A percentile compares a stretch with the other conserved stretches of the same genome.
These are phyloP conservation scores for Alauda arvensis DNA, from an alignment of 2,797 vertebrate genomes.

Conservation along the genomic window DNA sequence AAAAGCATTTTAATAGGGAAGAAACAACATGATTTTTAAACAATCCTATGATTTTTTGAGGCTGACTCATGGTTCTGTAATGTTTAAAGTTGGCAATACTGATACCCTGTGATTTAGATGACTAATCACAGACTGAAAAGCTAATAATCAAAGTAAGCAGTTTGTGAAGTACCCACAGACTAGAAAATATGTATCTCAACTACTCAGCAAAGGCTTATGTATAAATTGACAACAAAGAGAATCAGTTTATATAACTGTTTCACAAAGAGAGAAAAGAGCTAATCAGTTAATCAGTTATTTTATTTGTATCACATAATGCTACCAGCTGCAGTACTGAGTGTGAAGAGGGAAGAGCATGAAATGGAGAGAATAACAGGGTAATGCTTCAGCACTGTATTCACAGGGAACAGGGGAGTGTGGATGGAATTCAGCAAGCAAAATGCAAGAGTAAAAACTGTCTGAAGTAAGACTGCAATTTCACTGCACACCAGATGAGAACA, in stretches of 20 bases:
- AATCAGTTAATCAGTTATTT: conserved; percentile 66
- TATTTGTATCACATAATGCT: conserved; percentile 53
- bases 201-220: conserved; percentile 54
- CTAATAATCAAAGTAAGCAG: conserved; percentile 66
- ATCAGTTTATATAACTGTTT: conserved; percentile 48
- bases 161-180: conserved; percentile 58
- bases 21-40: conserved; percentile 4
- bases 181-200: conserved; percentile 50
- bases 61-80: conserved; percentile 57
- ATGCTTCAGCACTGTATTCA: neutral
- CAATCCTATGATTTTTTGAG: conserved; percentile 56
- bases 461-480: neutral
- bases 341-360: neutral
- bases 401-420: neutral
- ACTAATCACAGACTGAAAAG: conserved; percentile 59
- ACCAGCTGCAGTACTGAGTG: conserved; percentile 30
- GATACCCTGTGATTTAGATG: conserved; percentile 64
- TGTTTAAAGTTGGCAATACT: conserved; percentile 54
- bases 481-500: neutral
- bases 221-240: conserved; percentile 58
- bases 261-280: conserved; percentile 45
- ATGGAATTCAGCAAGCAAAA: neutral
- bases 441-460: neutral
- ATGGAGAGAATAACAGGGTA: neutral
- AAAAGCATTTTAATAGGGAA: conserved; percentile 30